phyloP scores from a whole-genome alignment of 2,888 invertebrate genomes.

The Zele albiditarsus region DNA sequence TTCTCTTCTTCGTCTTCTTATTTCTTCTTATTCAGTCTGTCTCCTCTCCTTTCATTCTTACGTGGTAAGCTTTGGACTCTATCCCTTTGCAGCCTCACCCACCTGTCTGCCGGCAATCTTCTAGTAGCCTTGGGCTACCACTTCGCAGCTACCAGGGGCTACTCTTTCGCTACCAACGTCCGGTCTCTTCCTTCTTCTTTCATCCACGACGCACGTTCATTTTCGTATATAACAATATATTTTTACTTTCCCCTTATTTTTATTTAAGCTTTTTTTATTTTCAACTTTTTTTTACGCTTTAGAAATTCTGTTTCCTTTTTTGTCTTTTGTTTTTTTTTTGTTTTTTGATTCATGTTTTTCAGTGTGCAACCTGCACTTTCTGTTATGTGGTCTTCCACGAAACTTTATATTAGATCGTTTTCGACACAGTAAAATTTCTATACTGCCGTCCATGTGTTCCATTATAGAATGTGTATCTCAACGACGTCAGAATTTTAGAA shows the following conservation, averaged over 20 bases:
- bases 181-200: constrained; percentile 52
- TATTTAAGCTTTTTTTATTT: neutral
- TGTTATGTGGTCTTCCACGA: constrained; percentile 2
- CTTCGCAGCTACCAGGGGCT: constrained; percentile 71
- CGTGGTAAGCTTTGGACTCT: constrained; percentile 50
- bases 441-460: neutral
- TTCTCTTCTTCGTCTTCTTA: constrained; percentile 37
- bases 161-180: constrained; percentile 70
- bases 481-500: neutral
- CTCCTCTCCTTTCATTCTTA: constrained; percentile 44
- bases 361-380: neutral
- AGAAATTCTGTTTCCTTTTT: neutral
- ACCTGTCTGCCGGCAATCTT: constrained; percentile 73
- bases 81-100: constrained; percentile 67
- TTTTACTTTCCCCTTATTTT: constrained; percentile 11
- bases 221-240: constrained; percentile 17
- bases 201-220: constrained; percentile 16
- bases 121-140: constrained; percentile 73
- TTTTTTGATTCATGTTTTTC: neutral
- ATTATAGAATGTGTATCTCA: neutral
- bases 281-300: neutral
- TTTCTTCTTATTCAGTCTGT: constrained; percentile 38
- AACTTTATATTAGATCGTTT: constrained; percentile 7
- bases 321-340: neutral
- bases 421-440: constrained; percentile 7